Conservation (phyloP, 2,888 invertebrate genomes). For the Synanthedon formicaeformis region DNA sequence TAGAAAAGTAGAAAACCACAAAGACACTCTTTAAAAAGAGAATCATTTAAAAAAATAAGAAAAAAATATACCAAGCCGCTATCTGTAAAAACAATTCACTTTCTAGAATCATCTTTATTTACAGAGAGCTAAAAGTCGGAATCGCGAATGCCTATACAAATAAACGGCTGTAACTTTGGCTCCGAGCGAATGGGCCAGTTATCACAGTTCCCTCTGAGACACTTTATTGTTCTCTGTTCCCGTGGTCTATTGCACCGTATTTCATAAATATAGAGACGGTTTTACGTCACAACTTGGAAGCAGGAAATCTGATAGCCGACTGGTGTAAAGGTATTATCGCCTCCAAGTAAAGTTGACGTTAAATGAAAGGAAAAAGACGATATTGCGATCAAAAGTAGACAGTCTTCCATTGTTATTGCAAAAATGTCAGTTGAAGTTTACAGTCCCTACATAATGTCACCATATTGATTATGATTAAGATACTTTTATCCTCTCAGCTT, state of each 20-base stretch:
- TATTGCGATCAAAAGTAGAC: background rate
- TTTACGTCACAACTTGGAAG: slow-evolving; percentile 5
- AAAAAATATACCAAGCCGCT: too few species aligned
- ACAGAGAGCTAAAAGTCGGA: background rate
- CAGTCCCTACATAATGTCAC: too few species aligned
- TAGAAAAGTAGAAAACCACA: too few species aligned
- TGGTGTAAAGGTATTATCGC: background rate
- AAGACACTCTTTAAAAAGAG: too few species aligned
- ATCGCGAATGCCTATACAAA: slow-evolving; percentile 8
- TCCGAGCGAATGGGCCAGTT: slow-evolving; percentile 4
- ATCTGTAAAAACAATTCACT: too few species aligned
- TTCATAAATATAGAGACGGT: slow-evolving; percentile 4
- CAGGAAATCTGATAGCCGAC: slow-evolving; percentile 1
- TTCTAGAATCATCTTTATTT: background rate
- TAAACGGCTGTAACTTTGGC: slow-evolving; percentile 16
- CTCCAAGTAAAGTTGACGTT: background rate
- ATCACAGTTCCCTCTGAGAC: background rate
- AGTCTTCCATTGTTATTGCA: too few species aligned
- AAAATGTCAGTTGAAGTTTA: too few species aligned
- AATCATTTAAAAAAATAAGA: too few species aligned
- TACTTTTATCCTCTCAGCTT: too few species aligned
- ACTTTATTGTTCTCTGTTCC: background rate
- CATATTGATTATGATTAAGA: too few species aligned
- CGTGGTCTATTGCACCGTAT: slow-evolving; percentile 1
- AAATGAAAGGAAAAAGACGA: background rate